Percentiles rank a stretch among this genome's conserved stretches.
phyloP scores from a whole-genome alignment of 2,113 vertebrate genomes.

The Typhlomys cinereus region DNA sequence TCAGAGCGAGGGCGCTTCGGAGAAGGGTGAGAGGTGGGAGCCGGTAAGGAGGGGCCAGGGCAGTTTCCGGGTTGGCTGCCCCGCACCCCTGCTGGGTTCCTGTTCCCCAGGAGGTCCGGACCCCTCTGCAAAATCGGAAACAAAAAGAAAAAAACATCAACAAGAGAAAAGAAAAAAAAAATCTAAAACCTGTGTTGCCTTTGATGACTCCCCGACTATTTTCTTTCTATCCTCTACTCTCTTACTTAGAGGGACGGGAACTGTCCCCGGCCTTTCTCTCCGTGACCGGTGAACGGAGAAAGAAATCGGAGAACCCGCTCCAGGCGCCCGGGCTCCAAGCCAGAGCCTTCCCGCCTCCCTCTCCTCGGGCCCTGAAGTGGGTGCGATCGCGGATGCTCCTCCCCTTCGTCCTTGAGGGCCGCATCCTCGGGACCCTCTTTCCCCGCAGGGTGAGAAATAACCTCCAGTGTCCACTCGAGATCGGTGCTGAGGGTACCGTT shows the following conservation, averaged over 20 bases:
- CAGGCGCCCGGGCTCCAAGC: background rate
- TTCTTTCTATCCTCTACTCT: background rate
- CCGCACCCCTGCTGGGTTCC: background rate
- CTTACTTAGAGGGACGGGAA: fast-evolving
- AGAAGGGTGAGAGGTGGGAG: background rate
- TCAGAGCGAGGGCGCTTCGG: background rate
- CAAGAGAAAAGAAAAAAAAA: background rate
- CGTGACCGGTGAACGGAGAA: background rate
- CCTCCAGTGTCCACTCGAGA: background rate
- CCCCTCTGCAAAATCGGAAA: constrained; percentile 6
- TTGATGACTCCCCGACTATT: background rate
- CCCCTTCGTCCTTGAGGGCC: background rate
- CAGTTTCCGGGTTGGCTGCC: constrained; percentile 32
- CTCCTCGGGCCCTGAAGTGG: too few relatives aligned
- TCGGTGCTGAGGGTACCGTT: background rate
- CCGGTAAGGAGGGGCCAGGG: constrained; percentile 13
- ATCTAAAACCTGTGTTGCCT: background rate
- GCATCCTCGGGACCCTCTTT: background rate
- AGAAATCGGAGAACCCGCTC: background rate
- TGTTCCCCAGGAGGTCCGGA: background rate
- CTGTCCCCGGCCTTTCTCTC: background rate
- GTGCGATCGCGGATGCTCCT: background rate
- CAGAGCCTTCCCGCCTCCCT: background rate
- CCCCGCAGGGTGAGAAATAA: background rate
- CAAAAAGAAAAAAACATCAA: background rate